Conservation (phyloP, 2,888 invertebrate genomes). For the Plebejus melissa region DNA sequence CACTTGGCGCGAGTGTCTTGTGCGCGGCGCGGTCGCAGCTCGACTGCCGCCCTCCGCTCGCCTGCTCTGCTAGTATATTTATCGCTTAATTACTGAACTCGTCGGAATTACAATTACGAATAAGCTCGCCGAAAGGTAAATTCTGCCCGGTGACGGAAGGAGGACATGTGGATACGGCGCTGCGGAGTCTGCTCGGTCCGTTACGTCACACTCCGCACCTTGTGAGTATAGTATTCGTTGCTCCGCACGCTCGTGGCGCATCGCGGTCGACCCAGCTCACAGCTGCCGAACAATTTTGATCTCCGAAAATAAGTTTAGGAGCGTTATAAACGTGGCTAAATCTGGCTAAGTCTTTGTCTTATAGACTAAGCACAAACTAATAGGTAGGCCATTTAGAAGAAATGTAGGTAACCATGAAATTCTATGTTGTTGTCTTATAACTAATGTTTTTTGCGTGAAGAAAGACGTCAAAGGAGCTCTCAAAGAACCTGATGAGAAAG, state of each 20-base stretch:
- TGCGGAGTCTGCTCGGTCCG: slow-evolving; percentile 63
- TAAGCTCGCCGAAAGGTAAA: slow-evolving; percentile 59
- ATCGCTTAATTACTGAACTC: slow-evolving; percentile 77
- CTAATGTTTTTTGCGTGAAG: no score
- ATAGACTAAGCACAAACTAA: background rate
- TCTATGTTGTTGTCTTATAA: no score
- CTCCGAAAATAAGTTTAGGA: slow-evolving; percentile 45
- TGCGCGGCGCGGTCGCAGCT: slow-evolving; percentile 70
- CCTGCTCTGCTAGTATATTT: slow-evolving; percentile 69
- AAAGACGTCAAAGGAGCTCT: no score
- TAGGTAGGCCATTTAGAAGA: no score
- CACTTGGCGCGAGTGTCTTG: slow-evolving; percentile 67
- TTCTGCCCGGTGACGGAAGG: slow-evolving; percentile 44
- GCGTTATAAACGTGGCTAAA: background rate
- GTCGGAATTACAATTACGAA: slow-evolving; percentile 74
- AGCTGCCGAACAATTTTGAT: slow-evolving; percentile 65
- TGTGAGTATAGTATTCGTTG: background rate
- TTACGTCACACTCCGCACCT: slow-evolving; percentile 57
- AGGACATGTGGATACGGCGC: slow-evolving; percentile 57
- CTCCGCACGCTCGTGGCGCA: slow-evolving; percentile 29
- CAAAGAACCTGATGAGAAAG: no score
- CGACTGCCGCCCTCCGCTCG: slow-evolving; percentile 75
- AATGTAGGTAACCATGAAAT: background rate
- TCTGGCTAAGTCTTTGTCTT: background rate
- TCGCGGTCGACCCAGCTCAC: slow-evolving; percentile 46